Conservation (phyloP, 2,888 invertebrate genomes). For the Phyllotreta striolata region DNA sequence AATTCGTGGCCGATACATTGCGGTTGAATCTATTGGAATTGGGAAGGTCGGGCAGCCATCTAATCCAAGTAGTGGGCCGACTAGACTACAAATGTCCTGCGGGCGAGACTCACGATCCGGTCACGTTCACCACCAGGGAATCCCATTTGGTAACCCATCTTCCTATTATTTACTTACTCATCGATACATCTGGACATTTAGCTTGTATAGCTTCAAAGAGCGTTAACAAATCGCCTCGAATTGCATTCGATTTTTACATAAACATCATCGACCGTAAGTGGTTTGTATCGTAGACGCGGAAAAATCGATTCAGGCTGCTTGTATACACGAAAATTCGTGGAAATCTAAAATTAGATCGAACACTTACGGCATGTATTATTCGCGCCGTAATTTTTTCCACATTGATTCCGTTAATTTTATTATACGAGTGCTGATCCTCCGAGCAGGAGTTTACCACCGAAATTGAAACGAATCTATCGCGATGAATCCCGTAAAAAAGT, state of each 20-base stretch:
- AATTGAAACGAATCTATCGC: no score
- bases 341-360: constrained; percentile 38
- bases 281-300: constrained; percentile 12
- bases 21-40: constrained; percentile 88
- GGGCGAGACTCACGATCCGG: constrained; percentile 86
- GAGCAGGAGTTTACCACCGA: not conserved
- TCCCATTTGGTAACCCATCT: constrained; percentile 78
- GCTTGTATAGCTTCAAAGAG: no score
- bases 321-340: constrained; percentile 34
- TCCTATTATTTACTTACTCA: not conserved
- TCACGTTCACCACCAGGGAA: constrained; percentile 90
- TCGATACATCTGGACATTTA: no score
- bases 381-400: no score
- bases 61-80: constrained; percentile 84
- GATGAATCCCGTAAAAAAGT: constrained; percentile 10
- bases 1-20: constrained; percentile 89
- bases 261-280: not conserved
- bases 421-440: not conserved
- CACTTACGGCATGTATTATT: constrained; percentile 7
- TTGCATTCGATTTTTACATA: constrained; percentile 9
- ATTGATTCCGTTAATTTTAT: no score
- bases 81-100: constrained; percentile 88
- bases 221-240: no score
- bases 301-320: constrained; percentile 30
- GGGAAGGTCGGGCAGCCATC: constrained; percentile 78